A percentile compares a stretch with the other conserved stretches of the same genome.
Evolutionary conservation across 2,888 invertebrate species (phyloP).

Genomic region (Lordiphosa fenestrarum): DNA sequence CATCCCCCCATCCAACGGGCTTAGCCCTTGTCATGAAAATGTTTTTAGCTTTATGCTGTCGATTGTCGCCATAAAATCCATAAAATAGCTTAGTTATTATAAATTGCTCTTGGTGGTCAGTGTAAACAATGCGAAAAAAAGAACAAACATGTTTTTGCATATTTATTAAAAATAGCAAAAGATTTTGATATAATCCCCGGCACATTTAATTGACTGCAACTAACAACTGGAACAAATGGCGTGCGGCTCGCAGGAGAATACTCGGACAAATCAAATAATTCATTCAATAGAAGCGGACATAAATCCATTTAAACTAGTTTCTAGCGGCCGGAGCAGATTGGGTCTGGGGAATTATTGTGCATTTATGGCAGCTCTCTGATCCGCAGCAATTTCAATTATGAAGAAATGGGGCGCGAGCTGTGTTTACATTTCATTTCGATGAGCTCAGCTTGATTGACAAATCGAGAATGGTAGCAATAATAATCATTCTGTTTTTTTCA

Average conservation of each 20-base stretch:
- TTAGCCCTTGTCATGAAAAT: constrained; percentile 63
- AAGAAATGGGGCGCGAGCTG: constrained; percentile 28
- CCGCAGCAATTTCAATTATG: constrained; percentile 61
- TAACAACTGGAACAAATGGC: constrained; percentile 28
- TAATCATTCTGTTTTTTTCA: too few relatives aligned
- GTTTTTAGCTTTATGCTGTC: constrained; percentile 63
- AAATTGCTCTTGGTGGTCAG: constrained; percentile 46
- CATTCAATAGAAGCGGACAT: constrained; percentile 11
- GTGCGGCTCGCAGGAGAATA: constrained; percentile 42
- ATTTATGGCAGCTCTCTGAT: constrained; percentile 50
- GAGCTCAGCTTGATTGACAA: constrained; percentile 31
- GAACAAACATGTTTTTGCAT: constrained; percentile 46
- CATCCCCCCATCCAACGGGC: constrained; percentile 7
- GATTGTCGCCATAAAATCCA: constrained; percentile 64
- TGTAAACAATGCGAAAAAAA: background rate
- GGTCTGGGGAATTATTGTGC: constrained; percentile 19
- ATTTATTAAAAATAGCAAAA: constrained; percentile 57
- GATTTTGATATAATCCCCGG: constrained; percentile 59
- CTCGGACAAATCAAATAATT: constrained; percentile 29
- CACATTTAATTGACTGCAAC: constrained; percentile 62
- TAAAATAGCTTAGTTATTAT: constrained; percentile 59
- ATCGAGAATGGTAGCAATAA: too few relatives aligned
- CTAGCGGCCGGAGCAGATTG: constrained; percentile 9
- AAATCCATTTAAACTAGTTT: constrained; percentile 41
- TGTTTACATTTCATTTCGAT: constrained; percentile 66